A percentile compares a stretch with the other conserved stretches of the same genome.
These are phyloP conservation scores for Bursaphelenchus okinawaensis DNA, from an alignment of 2,888 invertebrate species.

Conservation along the genomic window DNA sequence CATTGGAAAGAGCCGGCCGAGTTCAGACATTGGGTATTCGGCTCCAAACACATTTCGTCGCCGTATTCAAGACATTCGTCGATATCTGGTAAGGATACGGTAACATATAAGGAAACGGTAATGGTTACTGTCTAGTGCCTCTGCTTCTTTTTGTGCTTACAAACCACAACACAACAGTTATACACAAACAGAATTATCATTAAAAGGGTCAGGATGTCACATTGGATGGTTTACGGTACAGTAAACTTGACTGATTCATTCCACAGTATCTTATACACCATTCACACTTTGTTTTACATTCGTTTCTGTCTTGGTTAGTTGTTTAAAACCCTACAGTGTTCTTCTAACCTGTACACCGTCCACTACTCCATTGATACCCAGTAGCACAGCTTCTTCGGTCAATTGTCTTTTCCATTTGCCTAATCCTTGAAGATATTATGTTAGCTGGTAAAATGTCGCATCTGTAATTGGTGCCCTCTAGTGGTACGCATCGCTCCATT, in stretches of 20 bases:
- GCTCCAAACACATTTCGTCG: conserved; percentile 25
- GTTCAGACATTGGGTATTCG: conserved; percentile 64
- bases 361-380: not conserved
- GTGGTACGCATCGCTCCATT: not conserved
- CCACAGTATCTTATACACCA: too few relatives aligned
- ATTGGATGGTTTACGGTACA: too few relatives aligned
- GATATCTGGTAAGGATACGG: too few relatives aligned
- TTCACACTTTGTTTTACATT: too few relatives aligned
- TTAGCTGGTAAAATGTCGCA: not conserved
- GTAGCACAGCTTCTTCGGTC: not conserved
- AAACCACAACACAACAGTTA: not conserved
- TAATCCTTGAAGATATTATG: not conserved
- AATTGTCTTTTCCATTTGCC: not conserved
- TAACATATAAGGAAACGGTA: too few relatives aligned
- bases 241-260: too few relatives aligned
- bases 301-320: too few relatives aligned
- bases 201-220: too few relatives aligned
- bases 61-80: conserved; percentile 29
- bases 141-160: conserved; percentile 15
- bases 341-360: not conserved
- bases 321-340: too few relatives aligned
- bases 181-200: too few relatives aligned
- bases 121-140: too few relatives aligned
- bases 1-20: conserved; percentile 69
- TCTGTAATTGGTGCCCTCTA: not conserved